Percentiles rank a stretch among this genome's conserved stretches.
phyloP scores from a whole-genome alignment of 2,113 vertebrate genomes.

The Mandrillus leucophaeus region DNA sequence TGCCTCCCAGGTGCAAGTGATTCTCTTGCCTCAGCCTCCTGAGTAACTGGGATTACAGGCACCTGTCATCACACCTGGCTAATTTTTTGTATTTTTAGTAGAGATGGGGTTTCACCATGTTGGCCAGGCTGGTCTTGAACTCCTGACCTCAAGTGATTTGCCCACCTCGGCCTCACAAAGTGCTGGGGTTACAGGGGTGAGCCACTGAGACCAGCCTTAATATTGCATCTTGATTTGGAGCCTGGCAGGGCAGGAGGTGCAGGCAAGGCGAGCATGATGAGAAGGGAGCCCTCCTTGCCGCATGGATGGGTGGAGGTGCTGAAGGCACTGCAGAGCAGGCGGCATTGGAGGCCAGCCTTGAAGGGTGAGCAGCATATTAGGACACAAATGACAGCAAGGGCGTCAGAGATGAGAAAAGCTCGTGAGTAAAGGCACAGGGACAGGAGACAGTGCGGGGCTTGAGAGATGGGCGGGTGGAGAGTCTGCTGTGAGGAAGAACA shows the following conservation, averaged over 20 bases:
- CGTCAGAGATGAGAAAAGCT: fast-evolving
- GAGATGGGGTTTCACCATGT: background rate
- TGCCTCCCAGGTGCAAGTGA: background rate
- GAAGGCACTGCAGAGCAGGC: background rate
- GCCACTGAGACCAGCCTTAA: background rate
- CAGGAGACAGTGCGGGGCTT: background rate
- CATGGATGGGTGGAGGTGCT: background rate
- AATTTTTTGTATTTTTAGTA: background rate
- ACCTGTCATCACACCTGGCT: no score
- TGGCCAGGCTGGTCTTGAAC: background rate
- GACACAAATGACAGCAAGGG: background rate
- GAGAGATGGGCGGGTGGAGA: background rate
- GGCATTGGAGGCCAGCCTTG: background rate
- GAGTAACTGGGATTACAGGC: no score
- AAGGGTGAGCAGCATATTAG: background rate
- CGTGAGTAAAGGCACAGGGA: fast-evolving
- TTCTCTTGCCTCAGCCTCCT: background rate
- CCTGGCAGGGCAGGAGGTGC: fast-evolving
- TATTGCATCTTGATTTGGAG: background rate
- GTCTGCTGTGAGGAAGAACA: fast-evolving
- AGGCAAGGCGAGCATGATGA: fast-evolving
- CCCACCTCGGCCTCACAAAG: background rate
- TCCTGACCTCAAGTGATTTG: background rate
- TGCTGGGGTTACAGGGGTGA: background rate
- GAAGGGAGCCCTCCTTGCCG: background rate